Evolutionary conservation across 2,797 vertebrate genomes (phyloP), one percentile per base, ranked within the genome.

Genomic region (Pangasius djambal): DNA sequence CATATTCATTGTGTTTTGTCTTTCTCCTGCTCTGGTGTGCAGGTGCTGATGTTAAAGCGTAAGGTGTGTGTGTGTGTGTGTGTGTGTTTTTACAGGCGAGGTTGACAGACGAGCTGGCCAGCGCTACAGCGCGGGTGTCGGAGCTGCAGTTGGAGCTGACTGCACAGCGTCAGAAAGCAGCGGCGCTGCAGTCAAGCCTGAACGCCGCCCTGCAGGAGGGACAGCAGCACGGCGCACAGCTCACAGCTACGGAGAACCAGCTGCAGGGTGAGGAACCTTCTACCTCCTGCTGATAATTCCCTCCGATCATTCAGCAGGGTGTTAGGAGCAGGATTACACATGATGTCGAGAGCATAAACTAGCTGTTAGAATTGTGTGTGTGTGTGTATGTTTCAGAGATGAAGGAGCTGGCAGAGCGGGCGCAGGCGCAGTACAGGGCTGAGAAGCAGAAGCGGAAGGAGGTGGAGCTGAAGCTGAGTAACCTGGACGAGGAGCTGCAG

Each of bases 361-460:
- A 37, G 8, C 31, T 28, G 34, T 25, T 44, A 40, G 12, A 40
- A 15, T 3, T 55, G 52, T 65, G 48, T 40, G 25, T 52, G 31
- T 85, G 40, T 82, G 82, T 83, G 13, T 88, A 67, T 85, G 85
- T 86, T 88, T 65, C 92, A 99, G 98, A 99, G 92, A 94, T 98
- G 85, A 97, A 96, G 28, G 97, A 98, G 91, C 90, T 90, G 0
- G 96, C 95, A 18, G 97, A 97, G 85, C 94, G 95, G 65, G 88
- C 92, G 22, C 97, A 96, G 93, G 91, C 88, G 75, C 97, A 94
- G 91, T 94, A 96, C 94, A 97, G 94, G 93, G 94, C 91, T 5
- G 98, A 99, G 95, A 99, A 98, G 91, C 98, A 98, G 89, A 96
- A 92, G 82, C 96, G 98, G 57, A 97, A 95, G 78, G 97, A 98